Evolutionary conservation across 2,888 invertebrate species (phyloP), one percentile per base, ranked within the genome.

Genomic region (Morpho helenor): DNA sequence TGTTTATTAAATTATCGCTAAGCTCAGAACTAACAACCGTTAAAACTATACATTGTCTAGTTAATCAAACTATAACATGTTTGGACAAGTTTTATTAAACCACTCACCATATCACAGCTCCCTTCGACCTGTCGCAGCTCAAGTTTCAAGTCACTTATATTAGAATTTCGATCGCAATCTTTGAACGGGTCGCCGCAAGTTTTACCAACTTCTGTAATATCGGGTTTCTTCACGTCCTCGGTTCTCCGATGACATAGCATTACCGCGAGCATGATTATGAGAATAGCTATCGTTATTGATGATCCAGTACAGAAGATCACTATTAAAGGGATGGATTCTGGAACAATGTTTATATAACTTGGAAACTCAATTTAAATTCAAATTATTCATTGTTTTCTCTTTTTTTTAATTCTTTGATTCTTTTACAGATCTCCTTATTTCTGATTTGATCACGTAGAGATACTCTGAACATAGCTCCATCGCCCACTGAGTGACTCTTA

Each of bases 141-240:
- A 68, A 97, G 92, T 82, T 98, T 98, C 75, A 97, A 91, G 82
- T 97, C 97, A 67, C 97, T 97, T 69, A 97, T 96, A 77, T 97
- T 97, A 45, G 97, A 97, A 73, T 95, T 96, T 61, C 96, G 92
- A 80, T 97, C 97, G 54, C 96, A 96, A 75, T 95, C 95, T 67
- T 94, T 94, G 66, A 92, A 94, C 52, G 77, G 77, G 44, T 86
- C 83, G 0, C 75, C 76, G 44, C 80, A 80, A 0, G 72, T 76
- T 66, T 87, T 88, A 7, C 81, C 78, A 56, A 87, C 62, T 43
- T 84, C 79, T 1, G 87, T 86, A 7, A 91, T 78, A 46, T 93
- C 92, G 1, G 93, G 92, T 69, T 94, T 93, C 72, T 91, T 86
- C 1, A 91, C 93, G n/a, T 82, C 83, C 0, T 92, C 93, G 43